Conservation (phyloP, 2,113 vertebrate genomes). For the Centropus unirufus region DNA sequence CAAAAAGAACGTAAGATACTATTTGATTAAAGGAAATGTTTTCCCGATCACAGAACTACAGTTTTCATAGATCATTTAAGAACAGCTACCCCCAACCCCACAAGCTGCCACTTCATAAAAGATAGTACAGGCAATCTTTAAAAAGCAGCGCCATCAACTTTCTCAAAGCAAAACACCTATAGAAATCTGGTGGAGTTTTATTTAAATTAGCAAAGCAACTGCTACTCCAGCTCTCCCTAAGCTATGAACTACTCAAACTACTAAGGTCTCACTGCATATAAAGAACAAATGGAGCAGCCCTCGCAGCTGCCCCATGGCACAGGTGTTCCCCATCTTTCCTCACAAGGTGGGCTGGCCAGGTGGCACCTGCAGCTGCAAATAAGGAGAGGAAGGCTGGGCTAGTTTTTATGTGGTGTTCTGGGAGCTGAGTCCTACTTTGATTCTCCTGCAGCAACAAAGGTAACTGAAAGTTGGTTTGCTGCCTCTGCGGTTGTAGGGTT, state of each 20-base stretch:
- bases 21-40: not conserved
- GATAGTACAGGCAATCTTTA: not conserved
- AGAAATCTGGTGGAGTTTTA: not conserved
- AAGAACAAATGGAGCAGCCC: not conserved
- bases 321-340: not conserved
- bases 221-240: not conserved
- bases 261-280: not conserved
- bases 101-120: not conserved
- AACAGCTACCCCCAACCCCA: not conserved
- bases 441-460: accelerated
- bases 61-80: not conserved
- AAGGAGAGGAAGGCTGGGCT: accelerated
- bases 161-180: not conserved
- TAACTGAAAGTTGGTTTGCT: not conserved
- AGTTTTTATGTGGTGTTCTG: accelerated
- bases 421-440: accelerated
- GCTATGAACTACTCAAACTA: not conserved
- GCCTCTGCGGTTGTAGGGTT: accelerated
- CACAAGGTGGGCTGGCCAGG: not conserved
- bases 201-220: not conserved
- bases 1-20: not conserved
- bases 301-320: not conserved
- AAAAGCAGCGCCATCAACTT: not conserved
- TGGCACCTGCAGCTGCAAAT: not conserved
- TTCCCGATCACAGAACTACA: not conserved